These are phyloP conservation scores for Aplidium turbinatum DNA, from an alignment of 23 tunicate species.

Conservation along the genomic window DNA sequence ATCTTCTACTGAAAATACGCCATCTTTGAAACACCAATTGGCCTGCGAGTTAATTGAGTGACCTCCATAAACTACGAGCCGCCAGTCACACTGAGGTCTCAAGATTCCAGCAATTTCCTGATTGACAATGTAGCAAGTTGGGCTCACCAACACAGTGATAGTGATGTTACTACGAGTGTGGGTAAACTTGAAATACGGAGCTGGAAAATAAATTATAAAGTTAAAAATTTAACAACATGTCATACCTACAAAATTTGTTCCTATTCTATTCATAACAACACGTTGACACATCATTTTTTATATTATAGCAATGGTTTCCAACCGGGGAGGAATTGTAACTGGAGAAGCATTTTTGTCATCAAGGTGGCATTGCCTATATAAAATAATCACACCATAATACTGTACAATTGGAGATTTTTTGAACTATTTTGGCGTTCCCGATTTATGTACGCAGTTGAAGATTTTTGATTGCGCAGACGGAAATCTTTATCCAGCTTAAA, in stretches of 20 bases:
- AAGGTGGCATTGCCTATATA: too few relatives aligned
- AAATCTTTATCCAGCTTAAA: too few relatives aligned
- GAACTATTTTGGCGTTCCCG: too few relatives aligned
- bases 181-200: conserved; percentile 10
- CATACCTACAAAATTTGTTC: background rate
- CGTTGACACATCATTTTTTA: too few relatives aligned
- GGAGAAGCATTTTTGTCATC: too few relatives aligned
- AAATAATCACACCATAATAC: too few relatives aligned
- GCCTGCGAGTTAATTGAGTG: conserved; percentile 41
- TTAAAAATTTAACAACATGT: background rate
- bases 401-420: too few relatives aligned
- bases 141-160: conserved; percentile 20
- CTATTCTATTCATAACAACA: background rate
- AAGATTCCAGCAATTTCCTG: conserved; percentile 27
- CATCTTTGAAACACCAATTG: conserved; percentile 71
- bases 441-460: too few relatives aligned
- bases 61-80: conserved; percentile 68
- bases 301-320: too few relatives aligned
- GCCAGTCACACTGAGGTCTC: conserved; percentile 1
- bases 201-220: conserved; percentile 3
- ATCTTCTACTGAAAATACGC: conserved; percentile 49
- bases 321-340: too few relatives aligned
- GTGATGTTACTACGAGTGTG: conserved; percentile 1
- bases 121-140: conserved; percentile 35
- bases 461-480: too few relatives aligned